Base-by-base conservation (phyloP, 2,113 vertebrate genomes). In the Casuarius casuarius region DNA sequence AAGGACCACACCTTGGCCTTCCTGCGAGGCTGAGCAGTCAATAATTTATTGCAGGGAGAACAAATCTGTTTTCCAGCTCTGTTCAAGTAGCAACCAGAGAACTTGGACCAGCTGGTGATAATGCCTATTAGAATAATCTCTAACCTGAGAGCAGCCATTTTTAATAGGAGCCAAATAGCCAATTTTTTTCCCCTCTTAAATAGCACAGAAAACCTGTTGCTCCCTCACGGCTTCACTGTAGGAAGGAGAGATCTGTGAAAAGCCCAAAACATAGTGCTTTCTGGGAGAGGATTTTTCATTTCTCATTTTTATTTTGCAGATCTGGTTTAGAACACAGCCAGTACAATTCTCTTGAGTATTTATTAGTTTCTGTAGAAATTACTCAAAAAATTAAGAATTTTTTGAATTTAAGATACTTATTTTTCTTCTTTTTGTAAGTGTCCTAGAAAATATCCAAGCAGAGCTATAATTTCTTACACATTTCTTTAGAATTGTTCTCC, bases 1-100 rank as follows among this genome's bases (percentile, higher is more conserved):
- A 81, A 91, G 29, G 89, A 97, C 83, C 97, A 97, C 78, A 48
- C 96, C 96, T 97, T 95, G 91, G 70, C 84, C 95, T 97, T 94
- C 84, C 84, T 93, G 48, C 72, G 67, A 96, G 42, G 85, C 67
- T 86, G 23, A 97, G 92, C 78, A 84, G 65, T 93, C 87, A 88
- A 6, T 92, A 84, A 89, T 95, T 97, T 97, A 83, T 94, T 92
- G 76, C 75, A 86, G 56, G 67, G 91, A 92, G 40, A 76, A 92
- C 5, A 77, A 80, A 87, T 88, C 40, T 94, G 12, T 89, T 86
- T 91, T 84, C 76, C 89, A 94, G 61, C 70, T 89, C 83, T 67
- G 48, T 70, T 80, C 80, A 68, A 70, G 33, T 75, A 94, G 76
- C 90, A 86, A 63, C n/a, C 15, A 12, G 74, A 86, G 61, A 81